These are phyloP conservation scores for Empidonax alnorum DNA, from an alignment of 2,113 vertebrate species.

Conservation along the genomic window DNA sequence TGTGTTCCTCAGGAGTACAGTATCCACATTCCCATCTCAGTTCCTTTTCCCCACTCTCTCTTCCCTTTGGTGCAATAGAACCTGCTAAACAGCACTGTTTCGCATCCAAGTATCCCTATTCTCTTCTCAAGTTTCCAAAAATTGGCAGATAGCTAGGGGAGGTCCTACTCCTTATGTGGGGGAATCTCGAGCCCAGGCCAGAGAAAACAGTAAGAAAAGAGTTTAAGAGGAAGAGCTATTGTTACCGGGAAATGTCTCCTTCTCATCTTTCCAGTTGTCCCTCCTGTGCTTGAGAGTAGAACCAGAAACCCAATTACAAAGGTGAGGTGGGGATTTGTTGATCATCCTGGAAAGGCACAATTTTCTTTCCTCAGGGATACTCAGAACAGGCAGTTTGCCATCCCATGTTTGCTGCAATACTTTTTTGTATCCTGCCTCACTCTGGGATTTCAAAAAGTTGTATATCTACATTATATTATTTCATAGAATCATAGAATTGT, in stretches of 20 bases:
- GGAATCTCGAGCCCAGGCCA: not conserved
- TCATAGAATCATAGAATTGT: not conserved
- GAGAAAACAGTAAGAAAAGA: not conserved
- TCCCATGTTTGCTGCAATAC: not conserved
- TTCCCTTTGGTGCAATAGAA: not conserved
- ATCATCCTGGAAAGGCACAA: not conserved
- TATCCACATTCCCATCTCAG: not conserved
- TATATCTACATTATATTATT: not conserved
- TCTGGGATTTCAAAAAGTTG: not conserved
- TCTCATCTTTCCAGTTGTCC: not conserved
- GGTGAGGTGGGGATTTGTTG: constrained; percentile 3
- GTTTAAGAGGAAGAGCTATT: constrained; percentile 1
- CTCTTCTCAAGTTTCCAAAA: not conserved
- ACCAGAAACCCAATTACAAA: not conserved
- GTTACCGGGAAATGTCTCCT: not conserved
- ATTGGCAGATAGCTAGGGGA: not conserved
- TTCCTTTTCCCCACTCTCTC: not conserved
- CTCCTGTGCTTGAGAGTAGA: not conserved
- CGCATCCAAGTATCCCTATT: not conserved
- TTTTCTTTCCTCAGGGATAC: not conserved
- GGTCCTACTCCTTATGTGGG: not conserved
- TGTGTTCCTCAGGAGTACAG: not conserved
- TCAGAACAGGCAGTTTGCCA: not conserved
- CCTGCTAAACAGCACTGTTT: not conserved
- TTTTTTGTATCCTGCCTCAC: not conserved